A percentile compares a stretch with the other conserved stretches of the same genome.
Evolutionary conservation across 1,140 invertebrate genomes (phyloP).

Genomic region (Drosophila lacertosa): DNA sequence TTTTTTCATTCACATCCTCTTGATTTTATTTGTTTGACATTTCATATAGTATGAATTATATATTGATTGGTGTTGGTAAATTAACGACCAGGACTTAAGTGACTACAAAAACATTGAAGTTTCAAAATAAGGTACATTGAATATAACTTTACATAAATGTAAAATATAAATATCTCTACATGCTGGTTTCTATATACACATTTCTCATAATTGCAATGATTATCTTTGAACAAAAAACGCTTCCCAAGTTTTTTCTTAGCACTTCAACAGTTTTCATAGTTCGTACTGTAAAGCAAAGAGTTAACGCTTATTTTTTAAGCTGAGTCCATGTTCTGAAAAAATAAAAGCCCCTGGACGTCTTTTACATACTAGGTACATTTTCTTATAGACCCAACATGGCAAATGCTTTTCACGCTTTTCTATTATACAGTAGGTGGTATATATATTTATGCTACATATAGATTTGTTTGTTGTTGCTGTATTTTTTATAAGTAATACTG

Average conservation of each 20-base stretch:
- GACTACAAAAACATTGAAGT: slow-evolving; percentile 72
- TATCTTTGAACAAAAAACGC: not conserved
- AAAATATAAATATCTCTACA: slow-evolving; percentile 43
- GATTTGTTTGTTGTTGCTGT: slow-evolving; percentile 22
- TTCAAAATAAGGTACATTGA: slow-evolving; percentile 81
- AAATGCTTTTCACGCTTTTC: slow-evolving; percentile 26
- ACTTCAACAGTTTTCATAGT: slow-evolving; percentile 11
- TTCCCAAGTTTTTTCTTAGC: not conserved
- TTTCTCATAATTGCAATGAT: not conserved
- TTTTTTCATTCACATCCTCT: slow-evolving; percentile 18
- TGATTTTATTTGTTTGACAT: slow-evolving; percentile 23
- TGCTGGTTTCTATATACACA: slow-evolving; percentile 13
- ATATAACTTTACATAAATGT: slow-evolving; percentile 47
- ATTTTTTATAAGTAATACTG: slow-evolving; percentile 73
- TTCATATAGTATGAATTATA: slow-evolving; percentile 54
- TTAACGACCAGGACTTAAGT: slow-evolving; percentile 77
- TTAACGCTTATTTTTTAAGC: not conserved
- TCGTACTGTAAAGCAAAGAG: slow-evolving; percentile 30
- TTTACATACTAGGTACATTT: not conserved
- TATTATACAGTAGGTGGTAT: slow-evolving; percentile 4
- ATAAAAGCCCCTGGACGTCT: not conserved
- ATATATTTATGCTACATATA: slow-evolving; percentile 18
- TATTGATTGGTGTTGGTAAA: slow-evolving; percentile 48
- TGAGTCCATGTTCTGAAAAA: too few relatives aligned
- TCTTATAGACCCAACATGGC: slow-evolving; percentile 20